Evolutionary conservation across 2,888 invertebrate species (phyloP), one percentile per base, ranked within the genome.

Genomic region (Germaria angustata): DNA sequence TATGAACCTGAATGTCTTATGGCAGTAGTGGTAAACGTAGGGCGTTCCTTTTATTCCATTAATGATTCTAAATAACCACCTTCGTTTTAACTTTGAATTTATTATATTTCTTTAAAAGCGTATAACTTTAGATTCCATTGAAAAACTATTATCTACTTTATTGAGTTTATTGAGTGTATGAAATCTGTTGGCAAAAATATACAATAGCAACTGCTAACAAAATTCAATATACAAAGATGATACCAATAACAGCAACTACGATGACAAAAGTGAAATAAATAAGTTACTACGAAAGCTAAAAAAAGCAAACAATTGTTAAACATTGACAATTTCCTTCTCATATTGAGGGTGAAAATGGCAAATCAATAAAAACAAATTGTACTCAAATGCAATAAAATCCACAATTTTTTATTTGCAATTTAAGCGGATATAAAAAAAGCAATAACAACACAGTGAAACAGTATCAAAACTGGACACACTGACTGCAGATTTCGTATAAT

Each of bases 361-460:
- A 88, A 89, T 89, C 89, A 88, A 88, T 88, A 88, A 89, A 89
- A 89, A 86, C 87, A 88, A 88, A 88, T 88, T 88, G 89, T 89
- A 88, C 86, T 87, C 85, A 86, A 88, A 88, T 86, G 86, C 87
- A 87, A 88, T 87, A 87, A 89, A 86, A 88, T 86, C 86, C 84
- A 83, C 72, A 63, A 59, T 71, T 61, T 57, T 69, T 57, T 73
- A 49, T 57, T 13, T 36, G 17, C 51, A 41, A 73, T 55, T 28
- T 24, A 34, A 46, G 82, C 36, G 65, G 53, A 84, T 51, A 78
- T 32, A 51, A 53, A 2, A 69, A 63, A 59, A 41, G 15, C 28
- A 22, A 41, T 46, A 68, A 41, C 24, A 46, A 61, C 32, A 46
- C 59, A 65, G 8, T 9, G 39, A 46, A 22, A 28, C 1, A 51